Evolutionary conservation across 2,113 vertebrate species (phyloP).

Genomic region (Bufo bufo): DNA sequence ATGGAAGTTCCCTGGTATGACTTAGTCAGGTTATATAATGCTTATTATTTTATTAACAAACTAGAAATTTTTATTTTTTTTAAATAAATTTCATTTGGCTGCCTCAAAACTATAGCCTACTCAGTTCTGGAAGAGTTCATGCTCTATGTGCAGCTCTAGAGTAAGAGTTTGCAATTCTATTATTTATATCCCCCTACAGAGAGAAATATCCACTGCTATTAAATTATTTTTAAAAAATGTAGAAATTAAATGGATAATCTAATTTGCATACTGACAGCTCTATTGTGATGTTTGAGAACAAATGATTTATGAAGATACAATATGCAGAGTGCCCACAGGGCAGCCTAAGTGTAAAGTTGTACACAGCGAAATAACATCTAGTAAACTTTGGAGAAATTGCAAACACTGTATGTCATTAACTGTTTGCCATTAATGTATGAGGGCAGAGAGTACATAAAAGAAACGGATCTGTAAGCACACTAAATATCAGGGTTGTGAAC

Average conservation of each 20-base stretch:
- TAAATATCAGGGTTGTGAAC: conserved; percentile 16
- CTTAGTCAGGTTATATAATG: too few species aligned
- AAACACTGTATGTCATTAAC: conserved; percentile 14
- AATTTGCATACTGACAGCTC: conserved; percentile 44
- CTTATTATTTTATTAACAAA: neutral
- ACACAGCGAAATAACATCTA: conserved; percentile 26
- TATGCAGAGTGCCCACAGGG: conserved; percentile 22
- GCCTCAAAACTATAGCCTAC: neutral
- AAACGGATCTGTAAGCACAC: conserved; percentile 7
- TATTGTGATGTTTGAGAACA: conserved; percentile 12
- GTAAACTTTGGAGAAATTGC: conserved; percentile 2
- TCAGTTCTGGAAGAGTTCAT: neutral
- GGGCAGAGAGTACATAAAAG: conserved; percentile 17
- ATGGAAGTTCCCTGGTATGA: too few species aligned
- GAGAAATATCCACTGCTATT: conserved; percentile 4
- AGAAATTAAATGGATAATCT: conserved; percentile 34
- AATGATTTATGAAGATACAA: conserved; percentile 45
- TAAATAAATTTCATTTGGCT: neutral
- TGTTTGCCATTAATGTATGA: neutral
- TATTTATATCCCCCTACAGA: neutral
- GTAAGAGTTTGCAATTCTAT: conserved; percentile 27
- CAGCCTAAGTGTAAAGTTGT: conserved; percentile 29
- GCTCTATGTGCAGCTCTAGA: neutral
- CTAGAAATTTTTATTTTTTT: neutral
- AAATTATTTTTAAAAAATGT: neutral